Evolutionary conservation across 2,888 invertebrate genomes (phyloP), one percentile per base, ranked within the genome.

Genomic region (Trichopria drosophilae): DNA sequence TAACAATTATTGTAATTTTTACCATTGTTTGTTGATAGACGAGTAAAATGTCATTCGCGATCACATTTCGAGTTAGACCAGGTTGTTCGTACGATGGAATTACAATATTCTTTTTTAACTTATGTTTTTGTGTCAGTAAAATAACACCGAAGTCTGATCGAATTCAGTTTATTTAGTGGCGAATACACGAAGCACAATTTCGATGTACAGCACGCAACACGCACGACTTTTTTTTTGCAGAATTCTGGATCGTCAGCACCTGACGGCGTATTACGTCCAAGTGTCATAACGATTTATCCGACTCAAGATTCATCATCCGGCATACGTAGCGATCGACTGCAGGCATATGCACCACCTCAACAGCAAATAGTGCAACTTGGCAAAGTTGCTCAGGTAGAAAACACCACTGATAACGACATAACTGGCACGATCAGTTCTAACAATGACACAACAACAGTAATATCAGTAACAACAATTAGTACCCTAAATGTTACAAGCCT

Each of bases 301-400:
- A n/a, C n/a, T n/a, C n/a, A 9, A 9, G 26, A 26, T 26, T 26
- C 26, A 9, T 63, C 72, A 22, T 69, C 68, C 53, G 71, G 64
- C 57, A 66, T 73, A 59, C 71, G 56, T 59, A 71, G 73, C 57
- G 68, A 73, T 67, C 69, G 65, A 39, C 56, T 60, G 50, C 58
- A 58, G 62, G 67, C 51, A 55, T 61, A 58, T 60, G 57, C 16
- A 42, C n/a, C n/a, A n/a, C n/a, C n/a, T n/a, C n/a, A n/a, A n/a
- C 62, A n/a, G 42, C 62, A 58, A 48, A 41, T 58, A 57, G 55
- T 51, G 55, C 62, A 58, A 65, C 63, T 60, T 58, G 62, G 40
- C 64, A 68, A 55, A 63, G 68, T 65, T 71, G 70, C 65, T 67
- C 66, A 71, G 68, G 66, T 72, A 68, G 68, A 65, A 57, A 67